These are phyloP conservation scores for Conopomorpha cramerella DNA, from an alignment of 1,140 invertebrate species.

Conservation along the genomic window DNA sequence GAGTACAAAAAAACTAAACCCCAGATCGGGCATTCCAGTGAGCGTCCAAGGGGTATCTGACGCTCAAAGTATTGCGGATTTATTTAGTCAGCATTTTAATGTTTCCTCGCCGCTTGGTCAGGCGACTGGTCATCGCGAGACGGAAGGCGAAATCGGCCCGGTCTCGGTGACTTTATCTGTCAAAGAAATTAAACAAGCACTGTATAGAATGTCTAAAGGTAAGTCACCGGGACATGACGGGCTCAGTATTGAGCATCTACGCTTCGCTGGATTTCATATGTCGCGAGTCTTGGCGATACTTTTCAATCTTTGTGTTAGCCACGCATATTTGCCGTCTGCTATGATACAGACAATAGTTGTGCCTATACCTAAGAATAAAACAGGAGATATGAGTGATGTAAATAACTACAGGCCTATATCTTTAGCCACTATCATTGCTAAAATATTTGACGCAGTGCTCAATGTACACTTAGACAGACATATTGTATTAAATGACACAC, in stretches of 20 bases:
- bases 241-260: conserved; percentile 1
- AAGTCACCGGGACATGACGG: conserved; percentile 1
- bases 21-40: neutral
- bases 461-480: neutral
- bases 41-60: neutral
- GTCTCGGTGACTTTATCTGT: neutral
- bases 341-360: neutral
- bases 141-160: too few species aligned
- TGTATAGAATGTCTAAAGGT: too few species aligned
- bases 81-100: too few species aligned
- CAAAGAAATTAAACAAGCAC: neutral
- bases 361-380: conserved; percentile 1
- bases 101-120: too few species aligned
- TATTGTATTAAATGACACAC: neutral
- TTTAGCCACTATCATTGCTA: neutral
- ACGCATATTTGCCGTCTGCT: neutral
- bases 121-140: too few species aligned
- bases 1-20: neutral
- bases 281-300: neutral
- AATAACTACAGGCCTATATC: neutral
- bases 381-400: neutral
- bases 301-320: neutral
- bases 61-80: too few species aligned
- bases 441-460: neutral
- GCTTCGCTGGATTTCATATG: neutral